phyloP scores from a whole-genome alignment of 1,140 invertebrate species.

The Ips typographus region DNA sequence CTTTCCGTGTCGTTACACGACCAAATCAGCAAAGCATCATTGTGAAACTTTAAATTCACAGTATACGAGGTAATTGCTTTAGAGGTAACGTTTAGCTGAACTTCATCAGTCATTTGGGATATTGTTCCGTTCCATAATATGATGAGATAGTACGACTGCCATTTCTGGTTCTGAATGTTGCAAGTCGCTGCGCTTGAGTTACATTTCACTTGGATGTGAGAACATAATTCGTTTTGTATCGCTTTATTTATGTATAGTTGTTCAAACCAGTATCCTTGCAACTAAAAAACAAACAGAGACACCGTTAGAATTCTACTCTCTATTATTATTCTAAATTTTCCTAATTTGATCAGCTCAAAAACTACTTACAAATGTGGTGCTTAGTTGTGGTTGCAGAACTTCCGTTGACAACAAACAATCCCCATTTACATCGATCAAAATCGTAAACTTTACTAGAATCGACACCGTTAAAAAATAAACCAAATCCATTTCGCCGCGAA shows the following conservation, averaged over 20 bases:
- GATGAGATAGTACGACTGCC: conserved; percentile 3
- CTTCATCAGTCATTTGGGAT: conserved; percentile 2
- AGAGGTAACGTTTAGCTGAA: neutral
- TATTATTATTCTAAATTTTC: neutral
- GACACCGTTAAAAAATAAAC: no score
- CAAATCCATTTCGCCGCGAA: no score
- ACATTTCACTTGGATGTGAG: conserved; percentile 24
- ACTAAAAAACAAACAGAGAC: conserved; percentile 23
- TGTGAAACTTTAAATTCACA: conserved; percentile 18
- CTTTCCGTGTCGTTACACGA: conserved; percentile 14
- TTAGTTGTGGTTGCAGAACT: conserved; percentile 11
- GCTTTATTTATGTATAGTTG: conserved; percentile 7
- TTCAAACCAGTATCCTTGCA: conserved; percentile 39
- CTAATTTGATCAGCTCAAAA: neutral
- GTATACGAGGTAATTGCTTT: neutral
- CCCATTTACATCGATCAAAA: no score
- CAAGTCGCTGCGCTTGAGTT: neutral
- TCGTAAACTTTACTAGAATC: no score
- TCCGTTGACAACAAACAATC: neutral
- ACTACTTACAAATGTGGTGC: conserved; percentile 24
- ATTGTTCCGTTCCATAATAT: conserved; percentile 18
- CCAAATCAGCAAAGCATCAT: conserved; percentile 19
- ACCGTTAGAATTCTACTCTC: neutral
- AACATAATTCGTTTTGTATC: conserved; percentile 16
- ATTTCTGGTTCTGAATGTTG: conserved; percentile 11